phyloP scores from a whole-genome alignment of 2,888 invertebrate genomes.

The Silvanus unidentatus region DNA sequence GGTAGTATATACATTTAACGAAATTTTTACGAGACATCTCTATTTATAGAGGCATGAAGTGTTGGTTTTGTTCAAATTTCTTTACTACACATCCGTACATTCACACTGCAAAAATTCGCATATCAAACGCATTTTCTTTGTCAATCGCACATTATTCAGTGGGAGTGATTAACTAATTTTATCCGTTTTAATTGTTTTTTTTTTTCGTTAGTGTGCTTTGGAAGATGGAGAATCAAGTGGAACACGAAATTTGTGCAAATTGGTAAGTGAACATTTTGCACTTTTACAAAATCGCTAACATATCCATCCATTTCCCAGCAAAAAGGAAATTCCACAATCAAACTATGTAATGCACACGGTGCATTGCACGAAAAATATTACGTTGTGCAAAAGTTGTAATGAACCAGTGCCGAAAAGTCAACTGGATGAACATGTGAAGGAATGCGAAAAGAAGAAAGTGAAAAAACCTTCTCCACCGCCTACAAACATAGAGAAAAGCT shows the following conservation, averaged over 20 bases:
- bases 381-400: conserved; percentile 60
- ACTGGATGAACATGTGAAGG: conserved; percentile 52
- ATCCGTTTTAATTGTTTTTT: not conserved
- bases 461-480: conserved; percentile 25
- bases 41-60: too few relatives aligned
- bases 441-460: conserved; percentile 44
- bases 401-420: conserved; percentile 59
- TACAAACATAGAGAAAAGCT: conserved; percentile 30
- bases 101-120: too few relatives aligned
- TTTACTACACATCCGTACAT: too few relatives aligned
- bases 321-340: conserved; percentile 59
- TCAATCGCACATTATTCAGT: too few relatives aligned
- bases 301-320: conserved; percentile 50
- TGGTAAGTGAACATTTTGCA: too few relatives aligned
- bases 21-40: too few relatives aligned
- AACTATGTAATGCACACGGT: conserved; percentile 67
- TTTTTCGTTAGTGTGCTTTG: not conserved
- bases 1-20: too few relatives aligned
- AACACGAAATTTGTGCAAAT: conserved; percentile 37
- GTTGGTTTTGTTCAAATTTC: too few relatives aligned
- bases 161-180: too few relatives aligned
- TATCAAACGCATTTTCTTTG: too few relatives aligned
- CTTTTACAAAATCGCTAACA: too few relatives aligned
- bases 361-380: conserved; percentile 64
- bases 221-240: conserved; percentile 25